Conservation (phyloP, 2,113 vertebrate genomes). For the Gallinago media region DNA sequence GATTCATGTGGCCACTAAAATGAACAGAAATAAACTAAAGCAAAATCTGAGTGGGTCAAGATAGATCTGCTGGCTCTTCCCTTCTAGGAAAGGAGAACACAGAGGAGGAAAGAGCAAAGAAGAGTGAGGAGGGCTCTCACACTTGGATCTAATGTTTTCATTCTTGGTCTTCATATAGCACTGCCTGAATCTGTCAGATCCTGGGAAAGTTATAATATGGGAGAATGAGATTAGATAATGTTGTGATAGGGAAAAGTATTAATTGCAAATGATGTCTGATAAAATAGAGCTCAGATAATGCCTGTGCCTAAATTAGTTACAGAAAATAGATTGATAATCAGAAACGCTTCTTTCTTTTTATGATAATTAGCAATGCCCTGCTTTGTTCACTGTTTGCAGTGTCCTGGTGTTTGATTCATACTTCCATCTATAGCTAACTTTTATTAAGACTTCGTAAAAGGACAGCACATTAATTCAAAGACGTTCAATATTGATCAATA, state of each 20-base stretch:
- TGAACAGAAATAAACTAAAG: neutral
- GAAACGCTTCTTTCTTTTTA: neutral
- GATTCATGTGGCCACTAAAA: neutral
- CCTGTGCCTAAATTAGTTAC: neutral
- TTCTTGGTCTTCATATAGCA: neutral
- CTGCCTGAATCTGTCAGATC: neutral
- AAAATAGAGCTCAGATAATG: neutral
- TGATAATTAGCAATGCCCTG: neutral
- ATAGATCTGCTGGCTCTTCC: neutral
- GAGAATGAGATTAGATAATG: neutral
- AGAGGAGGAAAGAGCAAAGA: neutral
- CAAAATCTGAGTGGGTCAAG: neutral
- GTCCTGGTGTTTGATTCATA: neutral
- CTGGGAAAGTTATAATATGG: neutral
- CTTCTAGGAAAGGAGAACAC: neutral
- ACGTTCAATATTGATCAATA: neutral
- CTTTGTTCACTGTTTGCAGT: neutral
- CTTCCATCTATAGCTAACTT: neutral
- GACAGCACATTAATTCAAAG: neutral
- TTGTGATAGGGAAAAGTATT: neutral
- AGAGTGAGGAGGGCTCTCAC: neutral
- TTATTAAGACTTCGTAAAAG: neutral
- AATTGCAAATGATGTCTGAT: neutral
- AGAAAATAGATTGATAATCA: neutral
- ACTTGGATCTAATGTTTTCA: neutral